phyloP scores from a whole-genome alignment of 2,797 vertebrate genomes.

The Microhierax caerulescens region DNA sequence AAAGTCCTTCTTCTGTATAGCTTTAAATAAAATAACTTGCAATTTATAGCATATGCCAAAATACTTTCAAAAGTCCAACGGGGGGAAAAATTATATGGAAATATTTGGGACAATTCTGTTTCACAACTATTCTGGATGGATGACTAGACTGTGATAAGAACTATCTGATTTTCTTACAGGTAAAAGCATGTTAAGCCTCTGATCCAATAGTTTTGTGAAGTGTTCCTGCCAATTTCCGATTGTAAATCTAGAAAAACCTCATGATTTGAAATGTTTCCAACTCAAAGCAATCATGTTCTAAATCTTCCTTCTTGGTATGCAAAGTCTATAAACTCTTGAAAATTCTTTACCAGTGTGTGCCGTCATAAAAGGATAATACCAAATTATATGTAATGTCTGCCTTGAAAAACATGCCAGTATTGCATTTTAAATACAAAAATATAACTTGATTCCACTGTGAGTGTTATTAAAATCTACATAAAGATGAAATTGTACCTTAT shows the following conservation, averaged over 20 bases:
- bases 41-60: not conserved
- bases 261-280: not conserved
- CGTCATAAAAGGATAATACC: not conserved
- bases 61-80: not conserved
- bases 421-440: constrained; percentile 32
- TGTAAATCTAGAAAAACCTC: not conserved
- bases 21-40: not conserved
- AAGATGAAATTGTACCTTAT: not conserved
- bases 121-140: not conserved
- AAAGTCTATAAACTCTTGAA: not conserved
- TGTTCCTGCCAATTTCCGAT: not conserved
- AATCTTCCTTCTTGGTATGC: not conserved
- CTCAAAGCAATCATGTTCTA: not conserved
- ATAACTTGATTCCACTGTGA: not conserved
- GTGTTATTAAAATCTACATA: not conserved
- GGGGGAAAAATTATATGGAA: not conserved
- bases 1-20: not conserved
- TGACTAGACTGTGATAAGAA: not conserved
- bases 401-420: not conserved
- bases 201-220: not conserved
- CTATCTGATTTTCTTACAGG: not conserved
- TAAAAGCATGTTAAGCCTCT: not conserved
- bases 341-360: not conserved
- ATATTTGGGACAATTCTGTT: not conserved
- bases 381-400: not conserved